Conservation (phyloP, 1,140 invertebrate genomes). For the Tenebrio molitor region DNA sequence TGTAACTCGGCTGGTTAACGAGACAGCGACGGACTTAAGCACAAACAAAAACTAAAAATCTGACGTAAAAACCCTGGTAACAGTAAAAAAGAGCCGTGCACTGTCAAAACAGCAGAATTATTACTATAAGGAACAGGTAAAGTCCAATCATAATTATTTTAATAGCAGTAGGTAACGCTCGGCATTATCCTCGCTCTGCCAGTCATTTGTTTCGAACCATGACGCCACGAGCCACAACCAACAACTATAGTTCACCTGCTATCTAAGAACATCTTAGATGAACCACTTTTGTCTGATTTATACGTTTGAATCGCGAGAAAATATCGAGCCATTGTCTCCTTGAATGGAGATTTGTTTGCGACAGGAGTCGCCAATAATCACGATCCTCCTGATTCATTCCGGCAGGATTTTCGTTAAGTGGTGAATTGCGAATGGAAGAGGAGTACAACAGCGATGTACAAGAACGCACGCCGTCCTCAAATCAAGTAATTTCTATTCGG, state of each 20-base stretch:
- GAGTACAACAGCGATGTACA: too few species aligned
- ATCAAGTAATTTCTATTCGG: slow-evolving; percentile 54
- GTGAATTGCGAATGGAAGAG: too few species aligned
- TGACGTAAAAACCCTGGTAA: slow-evolving; percentile 38
- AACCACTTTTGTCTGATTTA: slow-evolving; percentile 58
- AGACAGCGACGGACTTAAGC: slow-evolving; percentile 11
- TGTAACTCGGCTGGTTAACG: neutral
- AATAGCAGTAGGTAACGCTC: slow-evolving; percentile 65
- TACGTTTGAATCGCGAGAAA: slow-evolving; percentile 45
- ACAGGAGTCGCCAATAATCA: slow-evolving; percentile 16
- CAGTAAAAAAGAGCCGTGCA: slow-evolving; percentile 47
- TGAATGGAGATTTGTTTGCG: slow-evolving; percentile 49
- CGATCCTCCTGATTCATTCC: too few species aligned
- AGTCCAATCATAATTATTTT: slow-evolving; percentile 66
- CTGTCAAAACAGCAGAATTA: slow-evolving; percentile 60
- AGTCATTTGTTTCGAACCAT: slow-evolving; percentile 68
- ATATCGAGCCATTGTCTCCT: slow-evolving; percentile 51
- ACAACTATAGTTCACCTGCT: slow-evolving; percentile 65
- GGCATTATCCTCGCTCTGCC: slow-evolving; percentile 67
- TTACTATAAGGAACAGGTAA: slow-evolving; percentile 62
- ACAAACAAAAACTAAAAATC: slow-evolving; percentile 39
- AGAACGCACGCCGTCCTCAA: slow-evolving; percentile 51
- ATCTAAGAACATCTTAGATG: slow-evolving; percentile 61
- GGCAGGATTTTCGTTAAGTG: slow-evolving; percentile 1
- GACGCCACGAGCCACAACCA: slow-evolving; percentile 67